These are phyloP conservation scores for Hylaea fasciaria DNA, from an alignment of 2,888 invertebrate genomes.

Conservation along the genomic window DNA sequence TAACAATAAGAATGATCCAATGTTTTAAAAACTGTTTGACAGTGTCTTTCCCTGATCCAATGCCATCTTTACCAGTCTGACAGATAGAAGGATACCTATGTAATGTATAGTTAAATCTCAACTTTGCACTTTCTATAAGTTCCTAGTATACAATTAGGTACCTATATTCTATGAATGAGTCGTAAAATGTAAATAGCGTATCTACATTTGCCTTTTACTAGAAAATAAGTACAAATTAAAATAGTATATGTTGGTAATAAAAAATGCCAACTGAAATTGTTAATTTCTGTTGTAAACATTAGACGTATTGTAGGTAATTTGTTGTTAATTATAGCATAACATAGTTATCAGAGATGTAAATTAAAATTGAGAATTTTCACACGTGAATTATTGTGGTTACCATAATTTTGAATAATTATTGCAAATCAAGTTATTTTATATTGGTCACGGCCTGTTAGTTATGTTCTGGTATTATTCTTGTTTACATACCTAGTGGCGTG, in stretches of 20 bases:
- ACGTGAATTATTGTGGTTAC: constrained; percentile 18
- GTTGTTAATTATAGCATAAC: constrained; percentile 8
- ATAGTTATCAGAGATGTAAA: constrained; percentile 8
- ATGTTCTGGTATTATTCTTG: background rate
- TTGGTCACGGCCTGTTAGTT: constrained; percentile 4
- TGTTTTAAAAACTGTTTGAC: no score
- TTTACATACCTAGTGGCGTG: background rate
- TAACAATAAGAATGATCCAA: no score
- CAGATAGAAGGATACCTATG: no score
- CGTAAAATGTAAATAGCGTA: constrained; percentile 3
- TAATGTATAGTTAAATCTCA: no score
- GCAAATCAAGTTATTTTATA: constrained; percentile 7
- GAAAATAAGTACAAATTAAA: constrained; percentile 24
- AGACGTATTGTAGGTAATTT: constrained; percentile 8
- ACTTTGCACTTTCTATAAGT: no score
- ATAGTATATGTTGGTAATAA: constrained; percentile 8
- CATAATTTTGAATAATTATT: constrained; percentile 11
- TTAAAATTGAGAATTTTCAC: constrained; percentile 12
- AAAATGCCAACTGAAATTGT: constrained; percentile 13
- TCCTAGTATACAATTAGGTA: no score
- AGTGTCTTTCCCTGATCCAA: no score
- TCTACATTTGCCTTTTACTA: constrained; percentile 12
- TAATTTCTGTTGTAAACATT: constrained; percentile 13
- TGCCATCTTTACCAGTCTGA: no score
- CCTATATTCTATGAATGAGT: background rate